Base-by-base conservation (phyloP, 1,140 invertebrate species). In the Zaprionus vittiger region DNA sequence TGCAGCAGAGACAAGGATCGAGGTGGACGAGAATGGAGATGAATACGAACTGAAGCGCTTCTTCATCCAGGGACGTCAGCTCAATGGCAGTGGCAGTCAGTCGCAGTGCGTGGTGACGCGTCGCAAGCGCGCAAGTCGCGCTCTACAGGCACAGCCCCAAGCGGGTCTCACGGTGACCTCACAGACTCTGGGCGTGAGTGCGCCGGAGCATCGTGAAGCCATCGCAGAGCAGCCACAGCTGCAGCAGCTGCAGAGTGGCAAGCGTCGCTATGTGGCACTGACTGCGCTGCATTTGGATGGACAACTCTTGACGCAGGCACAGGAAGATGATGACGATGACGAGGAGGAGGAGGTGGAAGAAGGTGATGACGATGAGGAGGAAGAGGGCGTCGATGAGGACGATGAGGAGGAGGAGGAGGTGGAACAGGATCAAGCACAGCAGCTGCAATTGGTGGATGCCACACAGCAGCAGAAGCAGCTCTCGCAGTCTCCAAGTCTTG, bases 1-100 rank as follows among this genome's bases (percentile, higher is more conserved):
- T 17, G 6, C 24, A 63, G 85, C 66, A 52, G 91, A 92, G 65
- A 79, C 91, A 2, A 73, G 76, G 56, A 84, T 86, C 62, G 91
- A 92, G 79, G 82, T 92, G 69, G 91, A 92, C 55, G 91, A 91
- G 65, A 80, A 92, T 41, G 91, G 91, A 0, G 83, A 92, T 54
- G 91, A 92, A 38, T 92, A 90, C 28, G 91, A 92, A 49, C 62
- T 92, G 44, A 92, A 92, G 28, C 73, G 84, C 2, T 92, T 92
- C 62, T 79, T 80, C 22, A 92, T 92, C 31, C 82, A 92, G 71
- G 91, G 91, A 2, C 73, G 91, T 1, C 91, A 92, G 62, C 15
- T 92, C 26, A 66, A 52, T 1, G 91, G 87, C 52, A 75, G 79
- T 6, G 91, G 87, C 64, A 91, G 91, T 22, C 61, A 85, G n/a